Conservation (phyloP, 2,888 invertebrate species). For the Nysson spinosus region DNA sequence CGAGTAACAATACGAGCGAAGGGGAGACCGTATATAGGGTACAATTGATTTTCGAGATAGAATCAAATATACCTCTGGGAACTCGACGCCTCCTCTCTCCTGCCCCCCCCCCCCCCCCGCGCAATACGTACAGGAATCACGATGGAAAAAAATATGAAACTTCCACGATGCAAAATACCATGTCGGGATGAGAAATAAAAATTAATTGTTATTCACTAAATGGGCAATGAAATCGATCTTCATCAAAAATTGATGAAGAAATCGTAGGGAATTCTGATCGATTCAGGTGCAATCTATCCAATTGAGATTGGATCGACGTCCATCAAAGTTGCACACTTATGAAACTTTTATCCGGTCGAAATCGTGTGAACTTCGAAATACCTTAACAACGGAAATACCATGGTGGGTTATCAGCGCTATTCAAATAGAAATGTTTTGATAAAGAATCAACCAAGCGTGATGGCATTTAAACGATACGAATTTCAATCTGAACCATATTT, state of each 20-base stretch:
- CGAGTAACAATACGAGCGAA: not conserved
- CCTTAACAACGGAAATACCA: too few species aligned
- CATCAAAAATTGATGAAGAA: not conserved
- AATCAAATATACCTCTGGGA: not conserved
- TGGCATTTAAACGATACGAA: too few species aligned
- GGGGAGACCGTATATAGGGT: not conserved
- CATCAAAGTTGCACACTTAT: constrained; percentile 15
- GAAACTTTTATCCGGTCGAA: too few species aligned
- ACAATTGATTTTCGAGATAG: not conserved
- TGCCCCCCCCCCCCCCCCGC: too few species aligned
- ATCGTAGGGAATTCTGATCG: not conserved
- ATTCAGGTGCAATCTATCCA: constrained; percentile 17
- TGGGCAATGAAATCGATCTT: not conserved
- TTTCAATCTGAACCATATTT: too few species aligned
- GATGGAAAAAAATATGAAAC: not conserved
- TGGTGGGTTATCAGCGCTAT: too few species aligned
- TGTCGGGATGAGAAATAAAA: not conserved
- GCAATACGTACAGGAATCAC: too few species aligned
- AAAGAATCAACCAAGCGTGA: too few species aligned
- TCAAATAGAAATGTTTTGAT: too few species aligned
- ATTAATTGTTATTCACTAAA: not conserved
- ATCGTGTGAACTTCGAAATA: too few species aligned
- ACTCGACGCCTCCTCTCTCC: too few species aligned
- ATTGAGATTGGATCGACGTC: constrained; percentile 19
- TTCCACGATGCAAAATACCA: not conserved